Evolutionary conservation across 2,113 vertebrate species (phyloP).

Genomic region (Neolamprologus sp.): DNA sequence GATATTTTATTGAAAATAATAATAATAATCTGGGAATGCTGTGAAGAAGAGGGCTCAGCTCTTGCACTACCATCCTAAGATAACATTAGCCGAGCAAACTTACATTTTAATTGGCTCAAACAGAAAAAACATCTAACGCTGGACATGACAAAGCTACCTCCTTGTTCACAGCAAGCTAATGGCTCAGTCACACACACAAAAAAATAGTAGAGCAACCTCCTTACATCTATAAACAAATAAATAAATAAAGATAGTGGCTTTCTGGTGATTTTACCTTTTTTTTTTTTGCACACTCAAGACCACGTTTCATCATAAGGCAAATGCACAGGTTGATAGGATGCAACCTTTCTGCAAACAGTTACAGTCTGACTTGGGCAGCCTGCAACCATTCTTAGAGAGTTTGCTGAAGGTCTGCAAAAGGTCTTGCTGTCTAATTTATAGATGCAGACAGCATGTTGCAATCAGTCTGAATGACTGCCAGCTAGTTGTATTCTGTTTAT

Average conservation of each 20-base stretch:
- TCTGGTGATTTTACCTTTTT: not conserved
- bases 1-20: not conserved
- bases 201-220: not conserved
- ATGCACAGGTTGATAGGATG: not conserved
- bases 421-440: not conserved
- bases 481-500: not conserved
- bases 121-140: fast-evolving
- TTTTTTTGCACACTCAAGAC: not conserved
- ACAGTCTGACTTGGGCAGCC: not conserved
- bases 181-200: not conserved
- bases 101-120: not conserved
- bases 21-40: not conserved
- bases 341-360: not conserved
- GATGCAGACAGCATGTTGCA: not conserved
- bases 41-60: not conserved
- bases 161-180: not conserved
- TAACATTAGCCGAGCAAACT: not conserved
- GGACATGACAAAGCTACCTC: not conserved
- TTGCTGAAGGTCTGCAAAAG: not conserved
- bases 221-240: not conserved
- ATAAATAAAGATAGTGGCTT: not conserved
- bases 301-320: fast-evolving
- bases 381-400: not conserved
- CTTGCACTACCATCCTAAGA: not conserved
- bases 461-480: not conserved